phyloP scores from a whole-genome alignment of 2,113 vertebrate species.

The Caranx ignobilis region DNA sequence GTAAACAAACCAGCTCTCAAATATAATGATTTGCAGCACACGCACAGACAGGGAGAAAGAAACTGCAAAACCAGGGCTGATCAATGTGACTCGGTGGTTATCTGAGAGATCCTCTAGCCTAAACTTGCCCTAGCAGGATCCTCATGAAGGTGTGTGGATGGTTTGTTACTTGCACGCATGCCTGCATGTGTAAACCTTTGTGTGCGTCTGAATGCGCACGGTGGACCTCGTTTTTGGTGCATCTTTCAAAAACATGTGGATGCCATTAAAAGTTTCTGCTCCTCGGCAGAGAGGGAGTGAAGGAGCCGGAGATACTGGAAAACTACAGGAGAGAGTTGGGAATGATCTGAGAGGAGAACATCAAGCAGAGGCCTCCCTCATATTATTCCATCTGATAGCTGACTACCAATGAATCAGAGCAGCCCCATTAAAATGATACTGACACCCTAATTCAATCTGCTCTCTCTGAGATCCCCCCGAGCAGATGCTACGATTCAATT shows the following conservation, averaged over 20 bases:
- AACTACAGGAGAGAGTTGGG: conserved; percentile 38
- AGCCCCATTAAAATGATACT: conserved; percentile 76
- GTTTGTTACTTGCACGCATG: background rate
- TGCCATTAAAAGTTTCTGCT: conserved; percentile 75
- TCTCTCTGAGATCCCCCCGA: conserved; percentile 70
- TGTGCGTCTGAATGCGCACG: conserved; percentile 20
- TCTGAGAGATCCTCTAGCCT: conserved; percentile 63
- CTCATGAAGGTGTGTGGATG: conserved; percentile 13
- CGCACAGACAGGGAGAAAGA: conserved; percentile 13
- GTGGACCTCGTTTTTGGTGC: conserved; percentile 25
- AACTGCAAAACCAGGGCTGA: conserved; percentile 37
- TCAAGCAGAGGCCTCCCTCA: conserved; percentile 52
- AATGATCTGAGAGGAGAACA: conserved; percentile 53
- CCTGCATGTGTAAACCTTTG: conserved; percentile 29
- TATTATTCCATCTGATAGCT: conserved; percentile 70
- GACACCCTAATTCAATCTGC: conserved; percentile 80
- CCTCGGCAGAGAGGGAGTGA: conserved; percentile 42
- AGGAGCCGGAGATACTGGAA: conserved; percentile 35
- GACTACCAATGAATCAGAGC: conserved; percentile 69
- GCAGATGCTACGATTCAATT: conserved; percentile 79
- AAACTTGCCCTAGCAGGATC: conserved; percentile 77
- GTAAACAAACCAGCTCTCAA: conserved; percentile 81
- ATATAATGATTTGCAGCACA: conserved; percentile 69
- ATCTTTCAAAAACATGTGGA: conserved; percentile 73
- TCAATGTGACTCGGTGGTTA: conserved; percentile 59